A percentile compares a stretch with the other conserved stretches of the same genome.
Conservation (phyloP, 2,888 invertebrate species). For the Synanthedon formicaeformis region DNA sequence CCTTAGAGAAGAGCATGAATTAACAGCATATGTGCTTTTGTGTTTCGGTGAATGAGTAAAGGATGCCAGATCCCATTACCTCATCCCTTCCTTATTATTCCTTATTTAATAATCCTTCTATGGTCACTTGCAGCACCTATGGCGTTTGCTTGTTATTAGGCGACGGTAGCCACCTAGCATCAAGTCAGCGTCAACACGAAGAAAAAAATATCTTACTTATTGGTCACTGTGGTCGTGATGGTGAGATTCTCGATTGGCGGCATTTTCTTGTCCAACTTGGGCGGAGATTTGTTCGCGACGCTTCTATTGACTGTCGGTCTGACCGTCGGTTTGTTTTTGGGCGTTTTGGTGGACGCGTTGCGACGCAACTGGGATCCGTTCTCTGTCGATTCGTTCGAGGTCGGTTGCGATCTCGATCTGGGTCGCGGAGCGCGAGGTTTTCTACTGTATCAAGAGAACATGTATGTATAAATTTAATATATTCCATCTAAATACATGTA, state of each 20-base stretch:
- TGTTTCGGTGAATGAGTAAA: too few relatives aligned
- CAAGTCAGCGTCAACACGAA: too few relatives aligned
- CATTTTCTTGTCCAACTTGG: slow-evolving; percentile 23
- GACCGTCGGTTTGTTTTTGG: slow-evolving; percentile 18
- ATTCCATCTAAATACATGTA: neutral
- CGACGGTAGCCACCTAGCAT: neutral
- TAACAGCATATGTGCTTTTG: too few relatives aligned
- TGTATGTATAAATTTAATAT: neutral
- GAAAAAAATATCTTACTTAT: slow-evolving; percentile 27
- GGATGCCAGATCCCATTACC: too few relatives aligned
- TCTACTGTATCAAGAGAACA: slow-evolving; percentile 14
- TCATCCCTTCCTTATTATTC: too few relatives aligned
- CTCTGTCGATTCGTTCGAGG: slow-evolving; percentile 40
- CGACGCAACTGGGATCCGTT: slow-evolving; percentile 33
- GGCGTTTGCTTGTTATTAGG: too few relatives aligned
- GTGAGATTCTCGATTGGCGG: slow-evolving; percentile 51
- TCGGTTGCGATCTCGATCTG: slow-evolving; percentile 53
- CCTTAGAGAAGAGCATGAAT: too few relatives aligned
- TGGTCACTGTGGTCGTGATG: slow-evolving; percentile 38
- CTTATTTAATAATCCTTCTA: too few relatives aligned
- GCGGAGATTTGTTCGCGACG: slow-evolving; percentile 5
- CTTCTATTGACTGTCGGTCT: slow-evolving; percentile 15
- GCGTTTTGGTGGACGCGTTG: slow-evolving; percentile 39
- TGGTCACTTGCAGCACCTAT: too few relatives aligned
- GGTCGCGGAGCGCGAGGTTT: slow-evolving; percentile 33